Evolutionary conservation across 30 jellyfish, hydroid and myxozoan genomes (phyloP).

Genomic region (Aurelia aurita complex sp. Pacific): DNA sequence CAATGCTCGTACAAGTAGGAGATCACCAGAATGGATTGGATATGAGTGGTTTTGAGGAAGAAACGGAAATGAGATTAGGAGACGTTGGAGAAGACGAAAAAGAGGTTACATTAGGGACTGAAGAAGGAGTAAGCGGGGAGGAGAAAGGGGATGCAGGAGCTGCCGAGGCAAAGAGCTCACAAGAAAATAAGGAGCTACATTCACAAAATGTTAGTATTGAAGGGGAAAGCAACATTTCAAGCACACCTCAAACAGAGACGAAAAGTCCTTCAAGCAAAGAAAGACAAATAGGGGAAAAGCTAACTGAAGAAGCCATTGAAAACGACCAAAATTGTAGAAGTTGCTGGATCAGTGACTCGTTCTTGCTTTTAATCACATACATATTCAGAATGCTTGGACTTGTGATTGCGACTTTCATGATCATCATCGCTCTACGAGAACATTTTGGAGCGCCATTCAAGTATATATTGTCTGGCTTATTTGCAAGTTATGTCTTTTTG

Average conservation of each 20-base stretch:
- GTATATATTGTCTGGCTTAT: constrained; percentile 7
- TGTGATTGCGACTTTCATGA: neutral
- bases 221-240: neutral
- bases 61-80: too few species aligned
- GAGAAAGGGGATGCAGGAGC: too few species aligned
- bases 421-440: neutral
- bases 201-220: too few species aligned
- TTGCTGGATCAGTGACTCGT: neutral
- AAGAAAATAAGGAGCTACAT: too few species aligned
- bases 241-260: neutral
- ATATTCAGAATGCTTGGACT: constrained; percentile 4
- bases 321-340: neutral
- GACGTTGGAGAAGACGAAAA: too few species aligned
- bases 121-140: too few species aligned
- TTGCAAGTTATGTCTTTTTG: constrained; percentile 29
- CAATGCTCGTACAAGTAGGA: too few species aligned
- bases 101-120: too few species aligned
- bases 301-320: neutral
- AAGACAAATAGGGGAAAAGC: neutral
- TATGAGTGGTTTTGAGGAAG: too few species aligned
- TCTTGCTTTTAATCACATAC: neutral
- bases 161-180: too few species aligned
- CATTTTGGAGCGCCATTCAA: constrained; percentile 2
- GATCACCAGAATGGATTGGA: too few species aligned
- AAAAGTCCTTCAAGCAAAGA: neutral